Evolutionary conservation across 2,113 vertebrate genomes (phyloP).

Genomic region (Rhabdornis inornatus): DNA sequence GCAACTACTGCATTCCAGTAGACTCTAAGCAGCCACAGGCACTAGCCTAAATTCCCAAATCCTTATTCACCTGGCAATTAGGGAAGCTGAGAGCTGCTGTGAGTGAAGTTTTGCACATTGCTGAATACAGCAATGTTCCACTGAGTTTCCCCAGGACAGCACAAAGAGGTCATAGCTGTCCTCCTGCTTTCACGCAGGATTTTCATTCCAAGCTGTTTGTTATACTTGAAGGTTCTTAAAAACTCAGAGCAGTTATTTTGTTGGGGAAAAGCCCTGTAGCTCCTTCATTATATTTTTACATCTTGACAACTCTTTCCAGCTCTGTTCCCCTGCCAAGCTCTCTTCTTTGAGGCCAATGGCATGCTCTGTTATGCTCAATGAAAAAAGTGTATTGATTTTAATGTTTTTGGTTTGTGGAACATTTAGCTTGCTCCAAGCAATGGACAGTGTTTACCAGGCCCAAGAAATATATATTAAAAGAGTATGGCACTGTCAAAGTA

Average conservation of each 20-base stretch:
- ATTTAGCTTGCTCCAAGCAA: slow-evolving; percentile 9
- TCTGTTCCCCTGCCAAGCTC: slow-evolving; percentile 54
- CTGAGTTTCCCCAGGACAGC: slow-evolving; percentile 38
- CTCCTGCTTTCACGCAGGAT: slow-evolving; percentile 24
- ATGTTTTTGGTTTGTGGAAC: not conserved
- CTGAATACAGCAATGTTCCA: slow-evolving; percentile 54
- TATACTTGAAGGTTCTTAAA: slow-evolving; percentile 37
- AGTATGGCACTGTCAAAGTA: not conserved
- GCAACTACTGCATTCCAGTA: not conserved
- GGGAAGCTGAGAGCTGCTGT: not conserved
- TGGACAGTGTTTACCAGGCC: not conserved
- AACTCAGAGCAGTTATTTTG: slow-evolving; percentile 21
- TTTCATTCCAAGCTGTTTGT: slow-evolving; percentile 49
- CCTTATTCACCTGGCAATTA: slow-evolving; percentile 55
- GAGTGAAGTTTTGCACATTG: slow-evolving; percentile 41
- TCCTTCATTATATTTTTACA: slow-evolving; percentile 54
- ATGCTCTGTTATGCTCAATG: slow-evolving; percentile 8
- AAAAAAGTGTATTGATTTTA: slow-evolving; percentile 54
- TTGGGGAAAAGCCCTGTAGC: slow-evolving; percentile 54
- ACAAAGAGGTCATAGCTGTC: slow-evolving; percentile 48
- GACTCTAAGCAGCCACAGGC: not conserved
- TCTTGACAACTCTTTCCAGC: slow-evolving; percentile 62
- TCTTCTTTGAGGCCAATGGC: slow-evolving; percentile 9
- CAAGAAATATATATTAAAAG: not conserved
- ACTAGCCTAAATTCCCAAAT: not conserved